Base-by-base conservation (phyloP, 2,888 invertebrate genomes). In the Morpho deidamia region DNA sequence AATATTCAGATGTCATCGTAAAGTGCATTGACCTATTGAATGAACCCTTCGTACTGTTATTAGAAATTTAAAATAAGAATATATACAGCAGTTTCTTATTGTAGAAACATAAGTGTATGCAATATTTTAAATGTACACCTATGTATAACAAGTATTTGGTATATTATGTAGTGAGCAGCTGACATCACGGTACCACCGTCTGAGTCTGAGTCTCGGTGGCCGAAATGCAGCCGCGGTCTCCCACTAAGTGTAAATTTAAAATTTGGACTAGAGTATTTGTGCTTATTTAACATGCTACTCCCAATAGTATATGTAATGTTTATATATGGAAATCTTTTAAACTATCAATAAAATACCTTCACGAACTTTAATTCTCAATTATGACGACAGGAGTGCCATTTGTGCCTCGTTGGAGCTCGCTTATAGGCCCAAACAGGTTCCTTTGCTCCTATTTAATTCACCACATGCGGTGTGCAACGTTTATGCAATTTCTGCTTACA, bases 161-260 rank as follows among this genome's bases (percentile, higher is more conserved):
- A 7, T 43, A 44, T 1, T 12, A 12, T 12, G 32, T 35, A 60
- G 47, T 47, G 67, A 85, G 83, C 86, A 86, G 87, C 87, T 85
- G 88, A 85, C 75, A 72, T 67, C 53, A 62, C 63, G 59, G 60
- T 71, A 62, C 72, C 70, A 67, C 58, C 69, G 59, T 64, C 65
- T 65, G 66, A 67, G 57, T 66, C 62, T 67, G 65, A 67, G 66
- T 63, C 73, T 70, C 71, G 65, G 62, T 67, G 62, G 61, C 58
- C 73, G 68, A 69, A 72, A 63, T 76, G 74, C 75, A 72, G 63
- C 68, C 76, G 77, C 72, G 81, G 80, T 86, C 89, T 88, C 89
- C 89, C 89, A 84, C 89, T 74, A 83, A 88, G 89, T 81, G 83
- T 88, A 86, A 87, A 88, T 87, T 87, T 82, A 84, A 86, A 87